A percentile compares a stretch with the other conserved stretches of the same genome.
phyloP scores from a whole-genome alignment of 2,113 vertebrate species.

The Propithecus coquereli region DNA sequence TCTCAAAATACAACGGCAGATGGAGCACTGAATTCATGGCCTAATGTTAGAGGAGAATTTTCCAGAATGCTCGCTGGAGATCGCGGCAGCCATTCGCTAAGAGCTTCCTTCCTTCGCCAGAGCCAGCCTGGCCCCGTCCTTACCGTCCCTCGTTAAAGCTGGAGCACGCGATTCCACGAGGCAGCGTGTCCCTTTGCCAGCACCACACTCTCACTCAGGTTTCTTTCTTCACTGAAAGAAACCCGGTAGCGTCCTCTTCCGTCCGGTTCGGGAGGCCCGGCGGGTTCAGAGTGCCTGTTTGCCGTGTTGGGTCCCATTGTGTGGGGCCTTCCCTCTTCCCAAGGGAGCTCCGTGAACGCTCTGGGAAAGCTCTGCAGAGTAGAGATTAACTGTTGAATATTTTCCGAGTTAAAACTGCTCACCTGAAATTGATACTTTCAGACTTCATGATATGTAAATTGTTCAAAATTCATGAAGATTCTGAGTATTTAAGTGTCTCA shows the following conservation, averaged over 20 bases:
- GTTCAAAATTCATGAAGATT: conserved; percentile 55
- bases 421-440: conserved; percentile 81
- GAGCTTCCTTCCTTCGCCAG: background rate
- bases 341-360: background rate
- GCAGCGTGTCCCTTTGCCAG: background rate
- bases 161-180: background rate
- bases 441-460: conserved; percentile 52
- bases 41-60: background rate
- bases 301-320: background rate
- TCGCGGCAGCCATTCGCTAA: background rate
- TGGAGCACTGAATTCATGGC: background rate
- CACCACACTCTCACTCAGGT: background rate
- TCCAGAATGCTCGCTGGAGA: background rate
- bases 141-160: background rate
- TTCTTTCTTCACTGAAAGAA: conserved; percentile 27
- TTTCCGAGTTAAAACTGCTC: conserved; percentile 81
- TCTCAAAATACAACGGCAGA: background rate
- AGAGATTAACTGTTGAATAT: background rate
- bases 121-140: background rate
- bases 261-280: background rate
- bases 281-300: background rate
- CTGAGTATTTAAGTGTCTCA: conserved; percentile 79
- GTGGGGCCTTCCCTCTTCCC: background rate
- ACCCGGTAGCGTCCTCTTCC: background rate
- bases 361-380: background rate